A percentile compares a stretch with the other conserved stretches of the same genome.
Conservation (phyloP, 2,113 vertebrate species). For the Peromyscus californicus region DNA sequence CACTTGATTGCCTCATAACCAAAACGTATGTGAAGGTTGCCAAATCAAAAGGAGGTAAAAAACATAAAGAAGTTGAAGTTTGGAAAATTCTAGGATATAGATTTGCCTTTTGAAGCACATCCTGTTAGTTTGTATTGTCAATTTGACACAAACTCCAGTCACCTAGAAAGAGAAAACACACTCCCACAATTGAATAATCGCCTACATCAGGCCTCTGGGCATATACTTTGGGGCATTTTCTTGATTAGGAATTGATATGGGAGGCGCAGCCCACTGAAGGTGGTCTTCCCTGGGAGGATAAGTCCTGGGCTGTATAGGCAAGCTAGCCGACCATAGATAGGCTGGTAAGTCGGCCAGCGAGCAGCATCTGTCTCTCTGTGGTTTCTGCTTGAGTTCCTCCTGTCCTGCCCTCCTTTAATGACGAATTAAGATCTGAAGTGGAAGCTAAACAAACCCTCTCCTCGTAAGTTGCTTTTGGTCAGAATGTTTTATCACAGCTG, state of each 20-base stretch:
- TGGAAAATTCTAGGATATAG: slow-evolving; percentile 46
- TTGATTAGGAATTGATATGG: not conserved
- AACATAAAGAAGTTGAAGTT: slow-evolving; percentile 62
- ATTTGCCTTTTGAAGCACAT: not conserved
- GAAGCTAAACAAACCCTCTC: not conserved
- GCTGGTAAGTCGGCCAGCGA: not conserved
- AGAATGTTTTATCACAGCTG: not conserved
- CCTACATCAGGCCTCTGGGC: not conserved
- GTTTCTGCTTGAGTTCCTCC: not conserved
- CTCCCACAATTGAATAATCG: not conserved
- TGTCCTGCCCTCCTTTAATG: not conserved
- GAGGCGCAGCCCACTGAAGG: not conserved
- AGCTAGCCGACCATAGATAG: not conserved
- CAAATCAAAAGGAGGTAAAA: slow-evolving; percentile 52
- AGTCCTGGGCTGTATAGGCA: not conserved
- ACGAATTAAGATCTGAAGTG: not conserved
- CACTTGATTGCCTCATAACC: slow-evolving; percentile 43
- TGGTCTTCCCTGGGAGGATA: not conserved
- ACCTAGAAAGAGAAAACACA: not conserved
- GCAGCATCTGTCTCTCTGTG: not conserved
- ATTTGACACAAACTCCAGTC: not conserved
- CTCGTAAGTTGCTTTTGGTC: not conserved
- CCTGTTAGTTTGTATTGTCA: not conserved
- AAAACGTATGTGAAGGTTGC: slow-evolving; percentile 27
- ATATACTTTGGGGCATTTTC: not conserved